Base-by-base conservation (phyloP, 2,888 invertebrate species). In the Monochamus alternatus region DNA sequence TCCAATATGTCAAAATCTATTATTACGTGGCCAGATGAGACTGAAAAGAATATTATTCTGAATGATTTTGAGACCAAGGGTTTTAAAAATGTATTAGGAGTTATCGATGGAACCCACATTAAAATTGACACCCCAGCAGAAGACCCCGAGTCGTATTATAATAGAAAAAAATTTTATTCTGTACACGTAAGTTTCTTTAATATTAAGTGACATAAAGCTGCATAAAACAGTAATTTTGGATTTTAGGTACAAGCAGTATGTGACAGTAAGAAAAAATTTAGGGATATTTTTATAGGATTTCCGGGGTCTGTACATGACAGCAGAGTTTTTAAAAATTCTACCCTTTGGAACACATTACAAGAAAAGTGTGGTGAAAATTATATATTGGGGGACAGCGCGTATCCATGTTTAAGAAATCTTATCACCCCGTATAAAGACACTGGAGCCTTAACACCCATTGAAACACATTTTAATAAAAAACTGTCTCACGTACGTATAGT, bases 271-370 rank as follows among this genome's bases (percentile, higher is more conserved):
- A 47, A 12, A 12, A 2, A 47, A 47, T 12, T 47, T 12, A 47
- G 47, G 58, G 58, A 58, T 58, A 30, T 30, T 7, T 58, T 22
- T 14, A 58, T 14, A 22, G 58, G 58, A 58, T 58, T 22, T 58
- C 22, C 58, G 9, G 58, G 58, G 7, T 58, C 58, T 12, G 58
- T 58, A 30, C 58, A 58, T 14, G 58, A 58, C n/a, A 58, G 58
- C 14, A 58, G 58, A 14, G 58, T 58, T 8, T 58, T 58, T 14
- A 22, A n/a, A 58, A 58, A 14, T 8, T 58, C 58, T 12, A 10
- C 58, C 1, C n/a, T 58, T 12, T 14, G 14, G 7, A 14, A 12
- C 7, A 58, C 14, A 22, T 58, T 58, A 30, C 12, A n/a, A 14
- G n/a, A 30, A 58, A 58, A 58, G 30, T 58, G 58, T 30, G 14